Evolutionary conservation across 2,113 vertebrate species (phyloP).

Genomic region (Sphyrna mokarran): DNA sequence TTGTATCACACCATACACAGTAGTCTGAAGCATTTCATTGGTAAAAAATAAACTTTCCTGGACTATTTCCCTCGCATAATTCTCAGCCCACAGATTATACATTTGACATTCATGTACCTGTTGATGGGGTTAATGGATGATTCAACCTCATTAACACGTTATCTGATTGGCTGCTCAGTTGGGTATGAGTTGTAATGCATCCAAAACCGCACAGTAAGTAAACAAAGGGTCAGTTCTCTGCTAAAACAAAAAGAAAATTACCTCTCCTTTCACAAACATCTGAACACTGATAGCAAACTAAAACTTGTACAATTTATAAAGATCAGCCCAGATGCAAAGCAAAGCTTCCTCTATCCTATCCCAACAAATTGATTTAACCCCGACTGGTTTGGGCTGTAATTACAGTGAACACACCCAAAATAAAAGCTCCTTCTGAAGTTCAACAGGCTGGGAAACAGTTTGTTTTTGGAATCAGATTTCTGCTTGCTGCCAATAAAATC

Average conservation of each 20-base stretch:
- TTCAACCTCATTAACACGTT: not conserved
- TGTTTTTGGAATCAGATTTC: not conserved
- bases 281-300: not conserved
- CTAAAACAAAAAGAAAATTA: not conserved
- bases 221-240: not conserved
- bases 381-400: not conserved
- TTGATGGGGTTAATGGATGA: not conserved
- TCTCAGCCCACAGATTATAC: not conserved
- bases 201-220: not conserved
- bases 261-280: not conserved
- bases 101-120: not conserved
- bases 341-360: not conserved
- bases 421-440: not conserved
- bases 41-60: not conserved
- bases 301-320: not conserved
- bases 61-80: not conserved
- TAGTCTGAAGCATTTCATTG: not conserved
- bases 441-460: not conserved
- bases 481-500: not conserved
- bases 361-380: slow-evolving; percentile 8
- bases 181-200: not conserved
- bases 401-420: not conserved
- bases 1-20: not conserved
- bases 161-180: not conserved
- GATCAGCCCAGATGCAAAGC: not conserved